These are phyloP conservation scores for Apodemia hepburni DNA, from an alignment of 2,888 invertebrate species.

Conservation along the genomic window DNA sequence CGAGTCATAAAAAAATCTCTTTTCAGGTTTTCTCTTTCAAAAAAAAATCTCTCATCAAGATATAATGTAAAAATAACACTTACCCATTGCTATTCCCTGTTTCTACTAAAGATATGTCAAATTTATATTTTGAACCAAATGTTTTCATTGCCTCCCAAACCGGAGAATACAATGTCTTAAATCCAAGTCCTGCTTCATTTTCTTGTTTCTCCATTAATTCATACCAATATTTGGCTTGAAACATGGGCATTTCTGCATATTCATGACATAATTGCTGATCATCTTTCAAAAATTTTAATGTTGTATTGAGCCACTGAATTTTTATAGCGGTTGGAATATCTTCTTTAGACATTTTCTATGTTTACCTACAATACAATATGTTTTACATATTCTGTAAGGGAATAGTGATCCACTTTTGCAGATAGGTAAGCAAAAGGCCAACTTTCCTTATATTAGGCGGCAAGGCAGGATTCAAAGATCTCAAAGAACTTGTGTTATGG, in stretches of 20 bases:
- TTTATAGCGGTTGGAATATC: conserved; percentile 31
- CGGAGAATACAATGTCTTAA: conserved; percentile 35
- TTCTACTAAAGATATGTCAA: conserved; percentile 26
- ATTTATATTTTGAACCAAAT: conserved; percentile 29
- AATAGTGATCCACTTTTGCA: too few relatives aligned
- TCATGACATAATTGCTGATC: conserved; percentile 30
- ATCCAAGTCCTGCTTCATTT: conserved; percentile 29
- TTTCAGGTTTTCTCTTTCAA: too few relatives aligned
- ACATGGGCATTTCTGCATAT: conserved; percentile 40
- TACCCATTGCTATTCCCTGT: conserved; percentile 26
- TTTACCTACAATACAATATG: too few relatives aligned
- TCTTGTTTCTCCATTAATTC: conserved; percentile 32
- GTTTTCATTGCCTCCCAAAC: conserved; percentile 41
- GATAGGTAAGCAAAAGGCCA: too few relatives aligned
- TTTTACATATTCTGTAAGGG: too few relatives aligned
- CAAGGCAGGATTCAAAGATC: too few relatives aligned
- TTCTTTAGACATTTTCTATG: conserved; percentile 17
- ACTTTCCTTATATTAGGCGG: too few relatives aligned
- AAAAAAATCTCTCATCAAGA: too few relatives aligned
- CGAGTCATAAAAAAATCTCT: too few relatives aligned
- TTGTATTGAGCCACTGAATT: conserved; percentile 37
- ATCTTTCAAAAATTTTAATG: conserved; percentile 45
- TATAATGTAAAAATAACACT: conserved; percentile 22
- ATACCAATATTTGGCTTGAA: conserved; percentile 38
- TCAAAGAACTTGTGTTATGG: too few relatives aligned